These are phyloP conservation scores for Drosophila littoralis DNA, from an alignment of 1,140 invertebrate species.

Conservation along the genomic window DNA sequence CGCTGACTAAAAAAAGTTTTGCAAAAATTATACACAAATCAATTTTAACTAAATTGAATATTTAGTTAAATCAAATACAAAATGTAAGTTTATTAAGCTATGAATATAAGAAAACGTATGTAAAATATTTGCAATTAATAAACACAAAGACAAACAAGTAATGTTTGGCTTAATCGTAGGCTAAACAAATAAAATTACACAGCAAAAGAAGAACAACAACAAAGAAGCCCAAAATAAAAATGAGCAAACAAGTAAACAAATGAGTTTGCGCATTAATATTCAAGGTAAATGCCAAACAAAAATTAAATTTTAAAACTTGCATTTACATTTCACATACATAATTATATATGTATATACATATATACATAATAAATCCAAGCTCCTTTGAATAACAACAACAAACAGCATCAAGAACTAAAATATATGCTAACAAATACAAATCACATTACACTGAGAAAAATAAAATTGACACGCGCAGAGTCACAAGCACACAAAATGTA, in stretches of 20 bases:
- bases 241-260: constrained; percentile 12
- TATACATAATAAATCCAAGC: constrained; percentile 59
- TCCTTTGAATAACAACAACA: constrained; percentile 54
- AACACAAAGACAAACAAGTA: constrained; percentile 43
- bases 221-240: constrained; percentile 12
- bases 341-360: constrained; percentile 43
- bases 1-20: constrained; percentile 61
- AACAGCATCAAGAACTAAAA: constrained; percentile 12
- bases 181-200: constrained; percentile 58
- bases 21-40: constrained; percentile 63
- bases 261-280: constrained; percentile 69
- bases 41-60: constrained; percentile 76
- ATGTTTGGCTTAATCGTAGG: constrained; percentile 57
- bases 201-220: constrained; percentile 53
- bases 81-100: constrained; percentile 37
- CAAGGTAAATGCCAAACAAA: constrained; percentile 62
- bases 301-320: constrained; percentile 65
- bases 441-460: constrained; percentile 45
- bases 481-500: constrained; percentile 30
- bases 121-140: constrained; percentile 77
- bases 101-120: constrained; percentile 53
- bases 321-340: constrained; percentile 75
- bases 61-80: constrained; percentile 68
- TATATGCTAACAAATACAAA: constrained; percentile 39
- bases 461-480: constrained; percentile 30